phyloP scores from a whole-genome alignment of 2,113 vertebrate genomes.

The Epinephelus moara region DNA sequence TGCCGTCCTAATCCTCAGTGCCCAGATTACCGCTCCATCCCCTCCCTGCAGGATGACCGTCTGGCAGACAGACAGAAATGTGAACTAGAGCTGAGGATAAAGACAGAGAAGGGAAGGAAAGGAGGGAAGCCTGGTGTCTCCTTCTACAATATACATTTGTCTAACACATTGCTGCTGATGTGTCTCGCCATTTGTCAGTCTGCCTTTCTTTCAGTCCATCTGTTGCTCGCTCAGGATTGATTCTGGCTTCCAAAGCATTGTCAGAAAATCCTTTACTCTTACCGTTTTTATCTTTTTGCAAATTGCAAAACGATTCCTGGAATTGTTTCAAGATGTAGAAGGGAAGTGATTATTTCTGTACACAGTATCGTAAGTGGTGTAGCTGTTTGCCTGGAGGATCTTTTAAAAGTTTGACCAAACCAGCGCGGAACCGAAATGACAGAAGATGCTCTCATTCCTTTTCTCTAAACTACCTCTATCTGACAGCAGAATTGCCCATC shows the following conservation, averaged over 20 bases:
- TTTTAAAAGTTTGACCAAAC: no score
- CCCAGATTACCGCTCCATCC: slow-evolving; percentile 67
- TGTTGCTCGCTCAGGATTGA: neutral
- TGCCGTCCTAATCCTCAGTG: slow-evolving; percentile 70
- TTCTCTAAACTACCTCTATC: slow-evolving; percentile 4
- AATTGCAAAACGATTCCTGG: slow-evolving; percentile 12
- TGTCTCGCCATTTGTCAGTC: slow-evolving; percentile 23
- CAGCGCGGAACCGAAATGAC: neutral
- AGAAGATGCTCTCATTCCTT: neutral
- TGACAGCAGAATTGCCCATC: slow-evolving; percentile 22
- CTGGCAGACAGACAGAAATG: slow-evolving; percentile 46
- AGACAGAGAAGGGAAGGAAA: neutral
- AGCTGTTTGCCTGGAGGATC: neutral
- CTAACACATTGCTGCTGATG: neutral
- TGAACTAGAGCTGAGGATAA: slow-evolving; percentile 42
- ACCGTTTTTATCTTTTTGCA: neutral
- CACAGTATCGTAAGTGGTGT: neutral
- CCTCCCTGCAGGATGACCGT: slow-evolving; percentile 47
- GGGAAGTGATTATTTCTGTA: neutral
- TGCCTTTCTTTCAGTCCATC: slow-evolving; percentile 26
- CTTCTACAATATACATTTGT: slow-evolving; percentile 1
- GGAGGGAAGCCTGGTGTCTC: slow-evolving; percentile 16
- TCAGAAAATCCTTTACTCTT: neutral
- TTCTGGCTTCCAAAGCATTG: neutral
- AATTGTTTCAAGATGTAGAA: neutral